Base-by-base conservation (phyloP, 2,113 vertebrate genomes). In the Anoplopoma fimbria region DNA sequence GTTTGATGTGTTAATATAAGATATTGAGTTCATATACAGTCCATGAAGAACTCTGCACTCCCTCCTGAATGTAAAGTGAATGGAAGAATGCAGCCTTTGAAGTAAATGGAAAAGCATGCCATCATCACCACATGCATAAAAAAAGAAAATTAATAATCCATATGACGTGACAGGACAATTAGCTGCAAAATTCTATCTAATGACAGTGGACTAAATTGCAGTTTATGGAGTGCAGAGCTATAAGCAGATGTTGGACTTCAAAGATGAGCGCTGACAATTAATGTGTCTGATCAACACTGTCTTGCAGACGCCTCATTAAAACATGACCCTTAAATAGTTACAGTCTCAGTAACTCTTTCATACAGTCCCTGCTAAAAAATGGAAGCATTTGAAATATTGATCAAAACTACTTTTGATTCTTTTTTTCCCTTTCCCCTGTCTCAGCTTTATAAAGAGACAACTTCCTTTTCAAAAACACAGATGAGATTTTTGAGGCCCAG, bases 321-420 rank as follows among this genome's bases (percentile, higher is more conserved):
- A 76, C 83, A 60, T 60, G 63, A 85, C 78, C 86, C 68, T 78
- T 84, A 89, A 89, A 88, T 91, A 91, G 87, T 69, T 60, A 9
- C 38, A 70, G 49, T 81, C 82, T 74, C 51, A 33, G 51, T 72
- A 69, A 73, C 73, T 77, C 49, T 49, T 88, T 85, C 75, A 74
- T 69, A 76, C 33, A 23, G 42, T 9, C 47, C 8, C 29, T 0
- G 36, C 29, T 27, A 42, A 61, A 33, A 55, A 75, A 45, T 47
- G 33, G 65, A 69, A 77, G 34, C 51, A 79, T 87, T 86, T 91
- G 81, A 89, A 90, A 90, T 61, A 76, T 75, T 89, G 82, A 91
- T 88, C 89, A 92, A 89, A 91, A 88, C 42, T 61, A 9, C 40
- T 49, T 69, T 77, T 72, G 74, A 77, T 73, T 64, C 2, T 73